A percentile compares a stretch with the other conserved stretches of the same genome.
phyloP scores from a whole-genome alignment of 2,113 vertebrate species.

The Passer domesticus region DNA sequence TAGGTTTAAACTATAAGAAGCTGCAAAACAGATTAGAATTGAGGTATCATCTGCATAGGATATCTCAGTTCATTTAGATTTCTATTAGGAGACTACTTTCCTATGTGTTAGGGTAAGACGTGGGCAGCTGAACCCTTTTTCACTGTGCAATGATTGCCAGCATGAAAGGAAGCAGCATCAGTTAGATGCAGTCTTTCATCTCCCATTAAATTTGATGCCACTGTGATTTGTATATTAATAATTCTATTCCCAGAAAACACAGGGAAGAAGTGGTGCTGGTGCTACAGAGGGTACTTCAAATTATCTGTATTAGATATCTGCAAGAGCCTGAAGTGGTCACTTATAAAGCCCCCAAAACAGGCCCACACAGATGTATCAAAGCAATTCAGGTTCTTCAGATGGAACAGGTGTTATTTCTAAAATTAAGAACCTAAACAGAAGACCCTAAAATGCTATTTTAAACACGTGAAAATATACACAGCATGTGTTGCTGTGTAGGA shows the following conservation, averaged over 20 bases:
- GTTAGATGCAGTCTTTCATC: not conserved
- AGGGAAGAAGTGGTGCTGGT: not conserved
- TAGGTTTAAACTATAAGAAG: not conserved
- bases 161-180: not conserved
- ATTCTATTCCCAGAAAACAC: not conserved
- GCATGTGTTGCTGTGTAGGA: not conserved
- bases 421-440: not conserved
- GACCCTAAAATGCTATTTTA: not conserved
- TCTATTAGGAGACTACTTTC: not conserved
- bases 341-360: not conserved
- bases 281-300: not conserved
- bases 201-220: not conserved
- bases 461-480: not conserved
- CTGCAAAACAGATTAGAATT: not conserved
- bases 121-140: not conserved
- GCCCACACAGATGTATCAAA: accelerated
- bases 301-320: not conserved
- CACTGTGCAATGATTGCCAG: not conserved
- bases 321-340: not conserved
- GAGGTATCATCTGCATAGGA: not conserved
- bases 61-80: not conserved
- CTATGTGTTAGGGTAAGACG: not conserved
- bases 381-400: not conserved
- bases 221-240: not conserved
- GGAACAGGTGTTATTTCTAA: not conserved